Evolutionary conservation across 1,140 invertebrate genomes (phyloP), one percentile per base, ranked within the genome.

Genomic region (Polypedilum pembai): DNA sequence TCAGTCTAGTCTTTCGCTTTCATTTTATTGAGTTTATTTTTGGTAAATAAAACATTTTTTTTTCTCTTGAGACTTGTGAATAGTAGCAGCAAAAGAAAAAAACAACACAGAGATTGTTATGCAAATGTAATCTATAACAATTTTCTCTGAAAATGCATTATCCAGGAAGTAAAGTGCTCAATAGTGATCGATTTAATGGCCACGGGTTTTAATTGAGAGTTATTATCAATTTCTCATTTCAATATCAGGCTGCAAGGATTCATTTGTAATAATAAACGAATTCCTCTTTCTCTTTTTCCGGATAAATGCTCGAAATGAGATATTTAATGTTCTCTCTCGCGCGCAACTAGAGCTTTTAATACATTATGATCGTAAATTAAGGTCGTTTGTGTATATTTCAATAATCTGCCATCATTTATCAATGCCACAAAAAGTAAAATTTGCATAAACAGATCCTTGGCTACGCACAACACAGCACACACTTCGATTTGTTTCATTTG

Each of bases 341-440:
- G 15, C 2, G 1, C 2, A 56, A 56, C 45, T 56, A 56, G 45
- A 56, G 45, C 45, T 56, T n/a, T 56, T 56, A 56, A 33, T 33
- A 33, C 24, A 33, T 33, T 56, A 56, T 56, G 45, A 56, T 56
- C 20, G 65, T 21, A 21, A 69, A 69, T 69, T 69, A 69, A 69
- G 65, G 65, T 18, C 65, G 18, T 69, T 69, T 69, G 65, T 18
- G 65, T 69, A 21, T 21, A 69, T 69, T 69, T 69, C 45, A 69
- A 69, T 21, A 69, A 69, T 69, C 65, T 69, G 65, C 65, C 65
- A 69, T 69, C 65, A 69, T 69, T 69, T 69, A 69, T 69, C 65
- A 69, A 69, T 69, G 65, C 20, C 20, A 56, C 24, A 56, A 56
- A 56, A 56, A n/a, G n/a, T 56, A 56, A 56, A 69, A 69, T 69